Evolutionary conservation across 2,113 vertebrate genomes (phyloP).

Genomic region (Peromyscus maniculatus): DNA sequence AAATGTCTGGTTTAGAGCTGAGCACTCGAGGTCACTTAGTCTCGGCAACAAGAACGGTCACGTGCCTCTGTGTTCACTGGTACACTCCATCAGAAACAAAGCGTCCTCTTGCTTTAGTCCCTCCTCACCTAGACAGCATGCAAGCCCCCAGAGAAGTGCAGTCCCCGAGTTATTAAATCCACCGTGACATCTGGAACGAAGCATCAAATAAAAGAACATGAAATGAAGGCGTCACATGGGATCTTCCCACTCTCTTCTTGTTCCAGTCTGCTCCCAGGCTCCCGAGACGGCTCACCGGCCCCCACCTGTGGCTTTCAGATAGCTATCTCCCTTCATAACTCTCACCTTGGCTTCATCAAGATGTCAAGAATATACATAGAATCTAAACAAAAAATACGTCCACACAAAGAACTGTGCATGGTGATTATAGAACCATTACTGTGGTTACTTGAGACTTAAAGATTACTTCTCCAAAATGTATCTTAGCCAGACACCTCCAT

Average conservation of each 20-base stretch:
- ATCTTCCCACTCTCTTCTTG: background rate
- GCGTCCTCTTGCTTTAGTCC: background rate
- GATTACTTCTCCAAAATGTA: background rate
- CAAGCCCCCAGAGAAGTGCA: background rate
- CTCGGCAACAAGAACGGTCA: background rate
- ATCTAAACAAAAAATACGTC: background rate
- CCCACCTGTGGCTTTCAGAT: background rate
- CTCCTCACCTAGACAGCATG: background rate
- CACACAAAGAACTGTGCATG: background rate
- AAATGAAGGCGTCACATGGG: accelerated
- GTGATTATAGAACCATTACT: background rate
- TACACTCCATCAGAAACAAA: background rate
- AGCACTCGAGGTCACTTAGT: background rate
- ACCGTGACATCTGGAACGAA: background rate
- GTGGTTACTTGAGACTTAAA: background rate
- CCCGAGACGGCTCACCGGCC: background rate
- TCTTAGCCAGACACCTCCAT: background rate
- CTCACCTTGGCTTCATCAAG: background rate
- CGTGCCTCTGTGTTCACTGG: background rate
- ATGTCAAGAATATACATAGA: background rate
- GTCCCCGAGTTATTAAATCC: background rate
- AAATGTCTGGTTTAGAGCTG: background rate
- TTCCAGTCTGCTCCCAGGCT: background rate
- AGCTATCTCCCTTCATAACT: background rate
- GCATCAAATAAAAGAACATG: background rate